A percentile compares a stretch with the other conserved stretches of the same genome.
phyloP scores from a whole-genome alignment of 2,113 vertebrate genomes.

The Oreochromis niloticus region DNA sequence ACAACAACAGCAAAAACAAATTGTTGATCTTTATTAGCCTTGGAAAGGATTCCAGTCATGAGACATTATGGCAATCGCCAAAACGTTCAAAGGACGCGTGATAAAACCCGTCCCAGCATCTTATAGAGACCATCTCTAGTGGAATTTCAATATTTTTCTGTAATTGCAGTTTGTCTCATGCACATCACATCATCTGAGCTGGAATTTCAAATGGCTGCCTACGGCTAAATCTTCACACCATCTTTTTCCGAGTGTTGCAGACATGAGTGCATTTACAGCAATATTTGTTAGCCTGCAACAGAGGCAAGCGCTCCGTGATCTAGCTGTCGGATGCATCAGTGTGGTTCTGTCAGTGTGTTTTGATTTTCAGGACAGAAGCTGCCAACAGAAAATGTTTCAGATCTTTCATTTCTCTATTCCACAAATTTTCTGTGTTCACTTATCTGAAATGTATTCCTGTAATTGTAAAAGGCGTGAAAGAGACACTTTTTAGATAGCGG shows the following conservation, averaged over 20 bases:
- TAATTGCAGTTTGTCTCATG: slow-evolving; percentile 2
- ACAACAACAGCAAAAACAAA: neutral
- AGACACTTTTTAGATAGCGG: neutral
- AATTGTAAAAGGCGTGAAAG: neutral
- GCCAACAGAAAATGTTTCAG: neutral
- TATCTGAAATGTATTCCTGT: neutral
- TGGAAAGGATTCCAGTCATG: neutral
- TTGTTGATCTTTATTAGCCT: neutral
- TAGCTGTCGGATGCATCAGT: neutral
- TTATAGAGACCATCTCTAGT: neutral
- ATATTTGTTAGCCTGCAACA: neutral
- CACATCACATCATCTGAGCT: neutral
- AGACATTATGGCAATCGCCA: neutral
- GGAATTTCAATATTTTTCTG: neutral
- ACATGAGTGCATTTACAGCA: neutral
- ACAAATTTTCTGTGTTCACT: neutral
- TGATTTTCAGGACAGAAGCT: neutral
- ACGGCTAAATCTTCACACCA: slow-evolving; percentile 18
- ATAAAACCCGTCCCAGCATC: neutral
- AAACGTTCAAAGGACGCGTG: neutral
- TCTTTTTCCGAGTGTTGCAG: neutral
- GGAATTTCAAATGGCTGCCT: slow-evolving; percentile 37
- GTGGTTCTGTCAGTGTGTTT: neutral
- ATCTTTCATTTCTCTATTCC: neutral
- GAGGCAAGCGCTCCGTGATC: neutral